Conservation (phyloP, 2,797 vertebrate genomes). For the Odontamblyopus rebecca region DNA sequence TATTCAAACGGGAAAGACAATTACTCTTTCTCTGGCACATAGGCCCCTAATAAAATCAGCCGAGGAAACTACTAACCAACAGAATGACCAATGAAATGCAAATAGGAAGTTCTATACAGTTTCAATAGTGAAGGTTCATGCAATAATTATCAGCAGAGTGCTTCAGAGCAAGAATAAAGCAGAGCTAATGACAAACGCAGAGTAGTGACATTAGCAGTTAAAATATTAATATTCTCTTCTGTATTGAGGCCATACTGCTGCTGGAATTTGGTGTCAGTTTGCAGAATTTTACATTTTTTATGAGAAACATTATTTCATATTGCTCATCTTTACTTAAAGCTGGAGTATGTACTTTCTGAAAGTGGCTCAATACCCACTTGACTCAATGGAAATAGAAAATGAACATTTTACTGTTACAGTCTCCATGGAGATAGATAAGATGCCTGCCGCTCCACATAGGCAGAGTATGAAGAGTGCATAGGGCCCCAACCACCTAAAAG, state of each 20-base stretch:
- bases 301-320: not conserved
- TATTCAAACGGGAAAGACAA: conserved; percentile 4
- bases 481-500: too few species aligned
- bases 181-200: not conserved
- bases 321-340: not conserved
- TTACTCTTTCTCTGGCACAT: not conserved
- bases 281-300: not conserved
- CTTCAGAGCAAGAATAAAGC: conserved; percentile 5
- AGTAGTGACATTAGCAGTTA: conserved; percentile 3
- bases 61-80: not conserved
- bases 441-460: too few species aligned
- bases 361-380: too few species aligned
- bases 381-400: too few species aligned
- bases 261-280: not conserved
- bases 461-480: too few species aligned
- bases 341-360: too few species aligned
- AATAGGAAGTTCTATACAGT: not conserved
- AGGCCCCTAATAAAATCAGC: not conserved
- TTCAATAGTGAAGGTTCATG: conserved; percentile 1
- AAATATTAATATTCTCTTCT: not conserved
- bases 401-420: too few species aligned
- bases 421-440: too few species aligned
- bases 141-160: not conserved
- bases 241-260: not conserved
- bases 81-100: not conserved